Evolutionary conservation across 2,888 invertebrate species (phyloP).

Genomic region (Andrena chrysosceles): DNA sequence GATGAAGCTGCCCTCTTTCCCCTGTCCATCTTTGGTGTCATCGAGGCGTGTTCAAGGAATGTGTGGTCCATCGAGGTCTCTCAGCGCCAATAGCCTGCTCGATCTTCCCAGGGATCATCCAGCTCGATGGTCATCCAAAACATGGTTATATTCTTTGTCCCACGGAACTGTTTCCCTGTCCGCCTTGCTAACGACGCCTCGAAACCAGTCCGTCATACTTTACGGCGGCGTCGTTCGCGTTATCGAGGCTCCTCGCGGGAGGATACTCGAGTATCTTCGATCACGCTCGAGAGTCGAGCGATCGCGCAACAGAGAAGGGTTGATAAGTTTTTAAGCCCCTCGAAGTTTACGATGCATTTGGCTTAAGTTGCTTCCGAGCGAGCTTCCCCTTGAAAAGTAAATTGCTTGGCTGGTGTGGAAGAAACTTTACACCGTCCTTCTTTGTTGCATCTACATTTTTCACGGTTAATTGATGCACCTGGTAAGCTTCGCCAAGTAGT

Average conservation of each 20-base stretch:
- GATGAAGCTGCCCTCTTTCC: conserved; percentile 39
- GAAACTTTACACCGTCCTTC: background rate
- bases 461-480: background rate
- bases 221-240: conserved; percentile 22
- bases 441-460: background rate
- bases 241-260: conserved; percentile 18
- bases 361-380: background rate
- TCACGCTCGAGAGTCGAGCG: conserved; percentile 10
- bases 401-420: background rate
- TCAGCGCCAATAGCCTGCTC: conserved; percentile 45
- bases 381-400: conserved; percentile 4
- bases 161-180: conserved; percentile 1
- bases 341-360: conserved; percentile 8
- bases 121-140: conserved; percentile 35
- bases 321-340: conserved; percentile 24
- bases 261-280: conserved; percentile 20
- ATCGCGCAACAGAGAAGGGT: background rate
- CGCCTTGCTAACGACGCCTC: conserved; percentile 36
- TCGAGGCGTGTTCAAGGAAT: conserved; percentile 54
- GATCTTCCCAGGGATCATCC: conserved; percentile 42
- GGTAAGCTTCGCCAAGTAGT: background rate
- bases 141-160: conserved; percentile 17
- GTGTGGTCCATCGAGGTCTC: background rate
- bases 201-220: conserved; percentile 33
- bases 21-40: conserved; percentile 47